A percentile compares a stretch with the other conserved stretches of the same genome.
Conservation (phyloP, 2,888 invertebrate species). For the Argyresthia goedartella region DNA sequence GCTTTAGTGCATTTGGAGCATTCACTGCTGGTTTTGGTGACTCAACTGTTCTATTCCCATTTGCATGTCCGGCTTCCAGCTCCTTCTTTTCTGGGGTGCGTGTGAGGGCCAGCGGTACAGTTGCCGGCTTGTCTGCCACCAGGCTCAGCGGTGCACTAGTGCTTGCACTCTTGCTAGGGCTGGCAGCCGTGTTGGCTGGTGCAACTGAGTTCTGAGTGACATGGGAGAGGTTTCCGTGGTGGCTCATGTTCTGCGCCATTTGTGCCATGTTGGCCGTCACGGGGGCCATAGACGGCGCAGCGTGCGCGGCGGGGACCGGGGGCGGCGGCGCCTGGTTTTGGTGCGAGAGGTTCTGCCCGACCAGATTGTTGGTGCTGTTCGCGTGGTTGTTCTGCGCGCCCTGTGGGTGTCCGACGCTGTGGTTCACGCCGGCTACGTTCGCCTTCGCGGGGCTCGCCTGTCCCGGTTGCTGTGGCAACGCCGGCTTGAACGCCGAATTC, state of each 20-base stretch:
- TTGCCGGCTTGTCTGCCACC: slow-evolving; percentile 48
- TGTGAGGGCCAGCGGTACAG: slow-evolving; percentile 55
- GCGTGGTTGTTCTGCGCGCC: slow-evolving; percentile 50
- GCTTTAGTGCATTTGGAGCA: slow-evolving; percentile 38
- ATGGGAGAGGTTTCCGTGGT: slow-evolving; percentile 62
- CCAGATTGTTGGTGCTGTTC: slow-evolving; percentile 20
- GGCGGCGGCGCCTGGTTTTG: slow-evolving; percentile 42
- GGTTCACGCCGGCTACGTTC: slow-evolving; percentile 53
- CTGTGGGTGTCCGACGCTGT: slow-evolving; percentile 49
- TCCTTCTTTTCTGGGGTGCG: slow-evolving; percentile 60
- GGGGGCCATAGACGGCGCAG: slow-evolving; percentile 60
- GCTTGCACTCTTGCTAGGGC: slow-evolving; percentile 42
- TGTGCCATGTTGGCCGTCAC: slow-evolving; percentile 65
- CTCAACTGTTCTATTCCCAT: slow-evolving; percentile 54
- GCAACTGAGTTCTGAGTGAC: slow-evolving; percentile 49
- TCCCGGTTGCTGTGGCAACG: slow-evolving; percentile 53
- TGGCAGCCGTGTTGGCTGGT: slow-evolving; percentile 36
- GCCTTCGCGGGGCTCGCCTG: slow-evolving; percentile 57
- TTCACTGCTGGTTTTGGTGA: slow-evolving; percentile 45
- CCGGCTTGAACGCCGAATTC: slow-evolving; percentile 74
- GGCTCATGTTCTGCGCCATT: slow-evolving; percentile 67
- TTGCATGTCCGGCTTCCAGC: slow-evolving; percentile 43
- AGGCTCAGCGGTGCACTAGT: slow-evolving; percentile 55
- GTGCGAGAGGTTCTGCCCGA: slow-evolving; percentile 42
- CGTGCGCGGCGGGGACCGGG: slow-evolving; percentile 31